Evolutionary conservation across 2,797 vertebrate species (phyloP).

Genomic region (Tangara arthus): DNA sequence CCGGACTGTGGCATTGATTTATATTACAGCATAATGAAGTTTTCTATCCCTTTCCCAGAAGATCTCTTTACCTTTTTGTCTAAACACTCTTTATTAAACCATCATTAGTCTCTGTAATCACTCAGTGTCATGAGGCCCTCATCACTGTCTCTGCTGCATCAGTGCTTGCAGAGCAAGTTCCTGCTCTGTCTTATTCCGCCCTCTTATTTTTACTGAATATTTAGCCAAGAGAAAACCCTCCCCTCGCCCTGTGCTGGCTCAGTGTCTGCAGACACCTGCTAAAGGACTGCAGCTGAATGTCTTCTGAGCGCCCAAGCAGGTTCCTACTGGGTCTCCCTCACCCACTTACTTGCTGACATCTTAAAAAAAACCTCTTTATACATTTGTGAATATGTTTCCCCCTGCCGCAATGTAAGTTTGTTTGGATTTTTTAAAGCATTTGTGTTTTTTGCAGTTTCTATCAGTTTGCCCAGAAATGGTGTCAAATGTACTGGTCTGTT

Average conservation of each 20-base stretch:
- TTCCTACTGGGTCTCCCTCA: not conserved
- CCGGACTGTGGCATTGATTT: not conserved
- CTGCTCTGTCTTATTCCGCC: not conserved
- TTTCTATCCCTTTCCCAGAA: not conserved
- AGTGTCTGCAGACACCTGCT: not conserved
- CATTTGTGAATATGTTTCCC: not conserved
- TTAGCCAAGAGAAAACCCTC: not conserved
- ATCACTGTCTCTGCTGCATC: not conserved
- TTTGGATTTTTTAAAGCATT: not conserved
- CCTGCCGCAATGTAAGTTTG: fast-evolving
- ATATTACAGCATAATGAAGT: not conserved
- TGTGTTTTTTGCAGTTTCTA: not conserved
- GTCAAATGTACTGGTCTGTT: not conserved
- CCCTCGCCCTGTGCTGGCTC: not conserved
- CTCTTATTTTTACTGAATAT: not conserved
- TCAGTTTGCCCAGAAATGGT: not conserved
- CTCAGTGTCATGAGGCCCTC: not conserved
- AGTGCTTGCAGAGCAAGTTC: not conserved
- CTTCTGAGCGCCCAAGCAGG: not conserved
- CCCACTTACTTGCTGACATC: not conserved
- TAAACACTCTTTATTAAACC: not conserved
- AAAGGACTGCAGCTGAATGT: not conserved
- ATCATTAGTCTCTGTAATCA: not conserved
- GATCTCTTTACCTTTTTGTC: not conserved
- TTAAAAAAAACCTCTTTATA: not conserved